Evolutionary conservation across 35 echinoderm and acorn worm genomes (phyloP).

Genomic region (Holothuria glaberrima): DNA sequence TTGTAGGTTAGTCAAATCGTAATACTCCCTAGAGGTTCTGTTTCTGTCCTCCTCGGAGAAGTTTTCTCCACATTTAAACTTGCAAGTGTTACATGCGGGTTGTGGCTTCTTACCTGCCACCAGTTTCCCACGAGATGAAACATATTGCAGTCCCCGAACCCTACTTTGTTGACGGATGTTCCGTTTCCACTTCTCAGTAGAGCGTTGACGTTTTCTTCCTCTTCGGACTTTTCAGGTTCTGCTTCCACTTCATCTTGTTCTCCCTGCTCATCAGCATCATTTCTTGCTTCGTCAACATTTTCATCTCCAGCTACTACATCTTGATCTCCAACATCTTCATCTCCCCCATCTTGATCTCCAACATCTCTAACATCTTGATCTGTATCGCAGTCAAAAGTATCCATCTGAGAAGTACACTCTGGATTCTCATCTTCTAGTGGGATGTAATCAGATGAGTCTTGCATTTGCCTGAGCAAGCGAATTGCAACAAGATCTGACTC

Average conservation of each 20-base stretch:
- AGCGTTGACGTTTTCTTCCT: not conserved
- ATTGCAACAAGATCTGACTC: not conserved
- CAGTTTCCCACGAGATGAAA: not conserved
- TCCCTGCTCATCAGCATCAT: not conserved
- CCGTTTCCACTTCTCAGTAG: not conserved
- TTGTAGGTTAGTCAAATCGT: not conserved
- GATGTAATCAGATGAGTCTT: not conserved
- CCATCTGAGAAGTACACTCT: not conserved
- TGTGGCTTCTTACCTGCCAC: not conserved
- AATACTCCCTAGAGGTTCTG: not conserved
- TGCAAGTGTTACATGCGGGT: not conserved
- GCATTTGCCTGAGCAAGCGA: not conserved
- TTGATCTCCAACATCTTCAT: not conserved
- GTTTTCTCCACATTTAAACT: not conserved
- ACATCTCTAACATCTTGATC: not conserved
- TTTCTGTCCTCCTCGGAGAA: not conserved
- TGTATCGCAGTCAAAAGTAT: not conserved
- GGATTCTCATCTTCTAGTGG: not conserved
- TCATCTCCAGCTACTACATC: not conserved
- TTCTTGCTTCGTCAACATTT: not conserved
- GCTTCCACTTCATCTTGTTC: not conserved
- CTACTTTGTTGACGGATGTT: not conserved
- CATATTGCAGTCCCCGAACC: not conserved
- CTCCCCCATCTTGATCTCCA: not conserved
- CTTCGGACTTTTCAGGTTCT: not conserved